Evolutionary conservation across 1,140 invertebrate genomes (phyloP).

Genomic region (Drosophila miranda): DNA sequence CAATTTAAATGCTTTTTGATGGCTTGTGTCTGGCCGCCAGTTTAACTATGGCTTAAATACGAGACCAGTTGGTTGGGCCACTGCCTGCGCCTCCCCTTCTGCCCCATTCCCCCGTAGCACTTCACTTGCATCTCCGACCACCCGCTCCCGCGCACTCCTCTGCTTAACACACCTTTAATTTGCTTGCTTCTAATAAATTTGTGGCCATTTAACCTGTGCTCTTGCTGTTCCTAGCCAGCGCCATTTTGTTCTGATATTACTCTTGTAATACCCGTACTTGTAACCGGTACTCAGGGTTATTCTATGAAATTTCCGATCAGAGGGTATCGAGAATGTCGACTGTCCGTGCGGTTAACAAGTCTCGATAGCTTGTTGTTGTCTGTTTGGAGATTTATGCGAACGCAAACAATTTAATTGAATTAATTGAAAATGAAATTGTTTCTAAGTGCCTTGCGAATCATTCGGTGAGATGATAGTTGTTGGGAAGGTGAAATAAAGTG

Average conservation of each 20-base stretch:
- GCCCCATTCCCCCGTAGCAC: background rate
- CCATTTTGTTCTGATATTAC: conserved; percentile 53
- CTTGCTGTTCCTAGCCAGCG: conserved; percentile 40
- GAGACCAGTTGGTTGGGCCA: conserved; percentile 23
- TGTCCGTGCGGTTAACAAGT: conserved; percentile 3
- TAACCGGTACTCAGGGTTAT: too few relatives aligned
- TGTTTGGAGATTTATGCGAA: conserved; percentile 26
- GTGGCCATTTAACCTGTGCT: conserved; percentile 71
- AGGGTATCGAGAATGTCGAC: background rate
- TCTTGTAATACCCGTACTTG: too few relatives aligned
- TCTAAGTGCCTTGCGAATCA: conserved; percentile 41
- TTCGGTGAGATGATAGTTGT: background rate
- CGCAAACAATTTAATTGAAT: conserved; percentile 55
- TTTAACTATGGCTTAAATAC: conserved; percentile 73
- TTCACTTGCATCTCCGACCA: background rate
- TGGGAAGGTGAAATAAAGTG: too few relatives aligned
- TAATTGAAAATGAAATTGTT: conserved; percentile 44
- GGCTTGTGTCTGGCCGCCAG: conserved; percentile 76
- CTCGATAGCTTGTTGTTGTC: conserved; percentile 8
- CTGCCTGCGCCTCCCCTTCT: background rate
- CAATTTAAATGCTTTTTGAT: conserved; percentile 82
- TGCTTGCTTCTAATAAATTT: conserved; percentile 74
- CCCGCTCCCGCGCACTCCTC: background rate
- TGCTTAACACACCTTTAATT: conserved; percentile 43
- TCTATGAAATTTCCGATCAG: too few relatives aligned